Evolutionary conservation across 2,888 invertebrate genomes (phyloP).

Genomic region (Leptogaster cylindrica): DNA sequence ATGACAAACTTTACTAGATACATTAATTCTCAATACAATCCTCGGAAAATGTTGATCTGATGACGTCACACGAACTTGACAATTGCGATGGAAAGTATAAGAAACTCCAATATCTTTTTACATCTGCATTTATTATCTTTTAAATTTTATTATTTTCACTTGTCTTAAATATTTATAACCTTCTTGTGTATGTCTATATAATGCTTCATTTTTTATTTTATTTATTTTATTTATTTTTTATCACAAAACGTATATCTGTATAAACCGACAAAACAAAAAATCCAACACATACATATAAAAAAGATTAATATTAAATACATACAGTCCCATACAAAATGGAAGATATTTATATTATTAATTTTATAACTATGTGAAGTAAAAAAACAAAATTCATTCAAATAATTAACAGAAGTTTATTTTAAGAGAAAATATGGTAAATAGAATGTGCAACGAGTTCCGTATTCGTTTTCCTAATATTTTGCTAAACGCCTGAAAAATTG

Average conservation of each 20-base stretch:
- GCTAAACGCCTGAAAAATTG: too few species aligned
- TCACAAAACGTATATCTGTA: constrained; percentile 40
- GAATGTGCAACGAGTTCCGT: constrained; percentile 11
- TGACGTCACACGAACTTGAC: too few species aligned
- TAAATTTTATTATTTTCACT: constrained; percentile 31
- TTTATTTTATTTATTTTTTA: constrained; percentile 32
- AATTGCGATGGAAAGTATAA: too few species aligned
- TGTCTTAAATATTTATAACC: constrained; percentile 41
- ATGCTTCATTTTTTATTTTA: constrained; percentile 37
- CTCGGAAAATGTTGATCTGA: too few species aligned
- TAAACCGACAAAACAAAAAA: constrained; percentile 36
- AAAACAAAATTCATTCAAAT: constrained; percentile 25
- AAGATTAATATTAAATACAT: constrained; percentile 31
- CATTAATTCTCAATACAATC: too few species aligned
- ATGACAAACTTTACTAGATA: too few species aligned
- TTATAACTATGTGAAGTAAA: constrained; percentile 36
- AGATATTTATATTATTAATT: constrained; percentile 18
- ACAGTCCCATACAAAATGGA: constrained; percentile 23
- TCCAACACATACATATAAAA: constrained; percentile 39
- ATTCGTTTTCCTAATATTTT: too few species aligned
- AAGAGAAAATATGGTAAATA: neutral
- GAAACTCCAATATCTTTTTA: neutral
- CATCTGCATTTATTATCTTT: constrained; percentile 35
- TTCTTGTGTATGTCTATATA: constrained; percentile 39
- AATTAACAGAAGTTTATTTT: constrained; percentile 15